Percentiles rank a stretch among this genome's conserved stretches.
Conservation (phyloP, 2,113 vertebrate genomes). For the Pygathrix nemaeus region DNA sequence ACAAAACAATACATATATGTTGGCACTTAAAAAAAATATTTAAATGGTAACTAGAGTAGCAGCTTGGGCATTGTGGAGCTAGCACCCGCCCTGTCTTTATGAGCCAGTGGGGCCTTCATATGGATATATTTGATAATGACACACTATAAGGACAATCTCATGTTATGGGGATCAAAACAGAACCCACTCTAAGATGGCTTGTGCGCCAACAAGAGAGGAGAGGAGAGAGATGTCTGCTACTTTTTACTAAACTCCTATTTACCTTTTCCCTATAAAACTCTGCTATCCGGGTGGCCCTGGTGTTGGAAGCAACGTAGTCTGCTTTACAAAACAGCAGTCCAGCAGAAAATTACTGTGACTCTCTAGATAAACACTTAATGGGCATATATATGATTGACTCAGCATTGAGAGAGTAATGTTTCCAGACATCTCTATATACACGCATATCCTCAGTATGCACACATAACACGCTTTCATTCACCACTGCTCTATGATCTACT, state of each 20-base stretch:
- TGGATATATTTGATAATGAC: background rate
- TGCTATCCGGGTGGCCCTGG: background rate
- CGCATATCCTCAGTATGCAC: background rate
- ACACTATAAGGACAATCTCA: background rate
- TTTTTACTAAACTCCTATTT: background rate
- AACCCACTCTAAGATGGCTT: background rate
- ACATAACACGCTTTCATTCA: background rate
- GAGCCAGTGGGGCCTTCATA: background rate
- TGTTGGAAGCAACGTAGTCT: background rate
- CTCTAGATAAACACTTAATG: background rate
- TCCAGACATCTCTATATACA: background rate
- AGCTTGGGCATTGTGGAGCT: background rate
- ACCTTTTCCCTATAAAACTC: background rate
- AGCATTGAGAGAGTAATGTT: background rate
- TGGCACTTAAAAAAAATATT: background rate
- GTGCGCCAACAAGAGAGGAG: constrained; percentile 6
- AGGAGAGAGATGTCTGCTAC: constrained; percentile 15
- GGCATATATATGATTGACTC: background rate
- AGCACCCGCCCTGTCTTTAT: background rate
- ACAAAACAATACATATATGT: background rate
- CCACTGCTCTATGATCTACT: background rate
- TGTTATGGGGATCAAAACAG: constrained; percentile 15
- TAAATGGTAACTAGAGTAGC: background rate
- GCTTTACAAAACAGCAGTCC: background rate
- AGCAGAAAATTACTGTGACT: background rate